Base-by-base conservation (phyloP, 1,140 invertebrate species). In the Triops cancriformis region DNA sequence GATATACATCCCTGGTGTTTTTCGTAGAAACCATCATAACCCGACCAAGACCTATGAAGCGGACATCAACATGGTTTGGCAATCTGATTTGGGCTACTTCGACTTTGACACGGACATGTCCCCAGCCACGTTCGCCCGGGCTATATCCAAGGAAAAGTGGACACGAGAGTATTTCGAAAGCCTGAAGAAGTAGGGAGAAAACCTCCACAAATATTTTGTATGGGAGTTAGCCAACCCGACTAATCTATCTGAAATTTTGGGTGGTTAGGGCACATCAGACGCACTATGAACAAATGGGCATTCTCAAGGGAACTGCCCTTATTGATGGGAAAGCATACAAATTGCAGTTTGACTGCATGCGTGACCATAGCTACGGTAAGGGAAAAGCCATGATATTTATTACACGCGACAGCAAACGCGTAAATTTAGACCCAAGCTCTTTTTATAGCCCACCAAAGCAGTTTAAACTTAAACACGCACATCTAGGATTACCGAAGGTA, bases 201-300 rank as follows among this genome's bases (percentile, higher is more conserved):
- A 37, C 41, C 73, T 79, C 37, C 80, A 51, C 75, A 78, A 10
- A 73, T 51, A 31, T 77, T 78, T 28, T 5, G 77, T 75, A 26
- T 26, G 14, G 23, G 72, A 73, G 14, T 64, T 64, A n/a, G 31
- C 31, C 31, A 37, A 37, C 31, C 31, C 2, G 7, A 37, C 31
- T 37, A 37, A 37, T 37, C 31, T 37, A 37, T 7, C 31, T 37
- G 31, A 37, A 2, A 18, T 80, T 43, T 74, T 74, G 28, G 28
- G n/a, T 76, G 82, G 86, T 73, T 81, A 91, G 89, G 74, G 84
- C 87, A 18, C 90, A 91, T 83, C 90, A 91, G 84, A 89, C 88
- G 2, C 91, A 92, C 83, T 92, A 91, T 82, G 91, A 92, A 81
- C 91, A 92, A 84, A 87, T 88, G 85, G 90, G 90, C 11, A 84